Percentiles rank a stretch among this genome's conserved stretches.
phyloP scores from a whole-genome alignment of 2,113 vertebrate species.

The Charadrius vociferus region DNA sequence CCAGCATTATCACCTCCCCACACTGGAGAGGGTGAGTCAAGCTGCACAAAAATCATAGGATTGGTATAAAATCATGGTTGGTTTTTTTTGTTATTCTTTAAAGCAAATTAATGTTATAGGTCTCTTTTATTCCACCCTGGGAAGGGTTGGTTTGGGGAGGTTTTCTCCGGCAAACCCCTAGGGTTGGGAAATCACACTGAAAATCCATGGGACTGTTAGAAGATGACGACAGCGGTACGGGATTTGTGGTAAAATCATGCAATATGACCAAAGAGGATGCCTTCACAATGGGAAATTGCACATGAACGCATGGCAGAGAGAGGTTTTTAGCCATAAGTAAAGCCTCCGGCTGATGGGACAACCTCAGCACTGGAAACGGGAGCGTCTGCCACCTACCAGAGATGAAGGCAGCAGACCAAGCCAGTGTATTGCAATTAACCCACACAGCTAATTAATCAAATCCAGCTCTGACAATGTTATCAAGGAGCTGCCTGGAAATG shows the following conservation, averaged over 20 bases:
- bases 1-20: background rate
- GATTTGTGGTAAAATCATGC: background rate
- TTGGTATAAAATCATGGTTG: background rate
- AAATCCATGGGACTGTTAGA: background rate
- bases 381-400: background rate
- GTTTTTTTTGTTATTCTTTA: background rate
- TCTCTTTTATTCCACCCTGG: background rate
- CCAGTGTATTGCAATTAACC: background rate
- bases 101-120: background rate
- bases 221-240: background rate
- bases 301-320: background rate
- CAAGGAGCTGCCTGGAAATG: background rate
- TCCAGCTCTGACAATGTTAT: background rate
- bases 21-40: background rate
- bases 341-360: background rate
- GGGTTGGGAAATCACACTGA: background rate
- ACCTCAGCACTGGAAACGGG: background rate
- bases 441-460: background rate
- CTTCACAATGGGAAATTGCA: background rate
- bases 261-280: background rate
- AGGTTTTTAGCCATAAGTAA: background rate
- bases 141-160: background rate
- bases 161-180: background rate
- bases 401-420: background rate
- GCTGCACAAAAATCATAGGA: background rate